These are phyloP conservation scores for Cecidostiba fungosa DNA, from an alignment of 2,888 invertebrate species.

Conservation along the genomic window DNA sequence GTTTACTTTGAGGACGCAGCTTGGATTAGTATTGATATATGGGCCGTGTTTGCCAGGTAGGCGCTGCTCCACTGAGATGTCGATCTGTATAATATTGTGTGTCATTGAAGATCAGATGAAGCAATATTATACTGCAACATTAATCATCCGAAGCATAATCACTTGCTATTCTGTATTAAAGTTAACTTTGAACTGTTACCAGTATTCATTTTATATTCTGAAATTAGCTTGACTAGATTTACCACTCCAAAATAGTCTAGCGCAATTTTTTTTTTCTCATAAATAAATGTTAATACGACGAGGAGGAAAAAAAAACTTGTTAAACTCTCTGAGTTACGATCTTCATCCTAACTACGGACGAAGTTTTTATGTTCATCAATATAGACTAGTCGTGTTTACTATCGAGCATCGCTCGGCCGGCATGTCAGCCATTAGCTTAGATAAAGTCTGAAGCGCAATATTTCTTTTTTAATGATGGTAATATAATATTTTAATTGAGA, in stretches of 20 bases:
- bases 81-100: constrained; percentile 18
- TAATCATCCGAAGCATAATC: not conserved
- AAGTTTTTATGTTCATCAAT: constrained; percentile 55
- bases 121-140: not conserved
- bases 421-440: constrained; percentile 40
- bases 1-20: constrained; percentile 50
- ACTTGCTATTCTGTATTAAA: no score
- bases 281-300: constrained; percentile 39
- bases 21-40: constrained; percentile 56
- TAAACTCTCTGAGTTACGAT: constrained; percentile 51
- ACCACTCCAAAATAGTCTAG: constrained; percentile 1
- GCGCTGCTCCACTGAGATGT: constrained; percentile 8
- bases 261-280: not conserved
- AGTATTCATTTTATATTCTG: not conserved
- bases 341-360: constrained; percentile 46
- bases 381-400: constrained; percentile 50
- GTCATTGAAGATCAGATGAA: not conserved
- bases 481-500: constrained; percentile 49
- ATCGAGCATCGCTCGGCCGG: constrained; percentile 38
- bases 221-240: not conserved
- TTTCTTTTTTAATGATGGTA: constrained; percentile 53
- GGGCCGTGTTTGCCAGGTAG: constrained; percentile 23
- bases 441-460: constrained; percentile 41
- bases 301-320: constrained; percentile 31
- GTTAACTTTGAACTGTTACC: no score